These are phyloP conservation scores for Hypercompe scribonia DNA, from an alignment of 2,888 invertebrate genomes.

Conservation along the genomic window DNA sequence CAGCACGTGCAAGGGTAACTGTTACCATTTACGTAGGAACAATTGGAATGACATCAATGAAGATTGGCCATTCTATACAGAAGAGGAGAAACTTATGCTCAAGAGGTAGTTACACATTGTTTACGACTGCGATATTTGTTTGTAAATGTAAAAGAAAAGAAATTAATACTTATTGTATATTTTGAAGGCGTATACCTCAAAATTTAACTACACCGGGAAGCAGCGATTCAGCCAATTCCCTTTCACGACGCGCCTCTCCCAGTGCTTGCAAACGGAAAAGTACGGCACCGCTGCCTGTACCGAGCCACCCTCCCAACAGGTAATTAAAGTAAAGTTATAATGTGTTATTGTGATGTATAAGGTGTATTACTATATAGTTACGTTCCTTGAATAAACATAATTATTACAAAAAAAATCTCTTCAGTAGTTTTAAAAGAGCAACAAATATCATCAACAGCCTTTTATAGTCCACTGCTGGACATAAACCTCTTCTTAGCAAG, in stretches of 20 bases:
- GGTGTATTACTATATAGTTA: too few species aligned
- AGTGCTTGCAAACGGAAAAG: constrained; percentile 88
- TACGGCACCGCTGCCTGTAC: constrained; percentile 76
- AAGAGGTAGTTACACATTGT: constrained; percentile 88
- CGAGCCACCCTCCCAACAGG: constrained; percentile 17
- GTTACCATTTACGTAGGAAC: constrained; percentile 94
- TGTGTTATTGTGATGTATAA: too few species aligned
- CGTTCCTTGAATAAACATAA: too few species aligned
- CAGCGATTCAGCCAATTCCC: constrained; percentile 94
- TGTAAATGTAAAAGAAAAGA: neutral
- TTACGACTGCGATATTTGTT: neutral
- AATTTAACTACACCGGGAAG: constrained; percentile 96
- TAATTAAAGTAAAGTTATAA: too few species aligned
- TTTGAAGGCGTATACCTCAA: constrained; percentile 93
- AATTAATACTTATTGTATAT: neutral
- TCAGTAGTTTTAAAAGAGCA: constrained; percentile 64
- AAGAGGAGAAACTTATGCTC: constrained; percentile 94
- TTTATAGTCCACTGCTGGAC: too few species aligned
- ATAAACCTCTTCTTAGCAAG: too few species aligned
- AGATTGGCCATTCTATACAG: constrained; percentile 97
- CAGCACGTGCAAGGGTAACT: constrained; percentile 94
- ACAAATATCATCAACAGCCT: too few species aligned
- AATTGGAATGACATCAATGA: constrained; percentile 97
- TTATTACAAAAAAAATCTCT: too few species aligned
- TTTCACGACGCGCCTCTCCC: constrained; percentile 90